These are phyloP conservation scores for Caenorhabditis japonica DNA, from an alignment of 2,888 invertebrate species.

Conservation along the genomic window DNA sequence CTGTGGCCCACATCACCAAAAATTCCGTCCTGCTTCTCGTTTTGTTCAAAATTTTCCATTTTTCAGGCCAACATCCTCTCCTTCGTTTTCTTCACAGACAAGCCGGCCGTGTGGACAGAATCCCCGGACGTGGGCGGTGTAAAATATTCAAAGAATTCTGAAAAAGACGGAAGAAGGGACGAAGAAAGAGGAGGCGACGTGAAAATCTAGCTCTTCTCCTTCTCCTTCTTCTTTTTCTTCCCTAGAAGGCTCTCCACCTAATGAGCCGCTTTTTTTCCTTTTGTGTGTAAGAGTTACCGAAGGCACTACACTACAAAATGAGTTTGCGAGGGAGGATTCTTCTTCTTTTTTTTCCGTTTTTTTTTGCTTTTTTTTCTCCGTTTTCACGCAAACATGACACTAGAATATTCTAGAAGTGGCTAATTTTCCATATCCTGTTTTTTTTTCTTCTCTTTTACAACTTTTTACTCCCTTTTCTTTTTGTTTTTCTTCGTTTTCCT, in stretches of 20 bases:
- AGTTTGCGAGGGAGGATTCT: constrained; percentile 6
- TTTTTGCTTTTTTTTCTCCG: constrained; percentile 1
- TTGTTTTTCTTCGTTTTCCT: constrained; percentile 9
- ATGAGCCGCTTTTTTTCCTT: constrained; percentile 11
- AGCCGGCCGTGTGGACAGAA: constrained; percentile 52
- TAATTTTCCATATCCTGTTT: background rate
- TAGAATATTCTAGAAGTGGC: constrained; percentile 35
- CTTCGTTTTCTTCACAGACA: constrained; percentile 55
- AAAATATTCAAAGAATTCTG: constrained; percentile 31
- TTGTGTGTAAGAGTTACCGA: too few relatives aligned
- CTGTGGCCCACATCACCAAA: too few relatives aligned
- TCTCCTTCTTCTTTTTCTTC: constrained; percentile 1
- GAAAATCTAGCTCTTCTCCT: constrained; percentile 28
- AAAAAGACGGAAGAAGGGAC: too few relatives aligned
- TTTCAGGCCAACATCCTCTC: constrained; percentile 60
- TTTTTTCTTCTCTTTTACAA: constrained; percentile 10
- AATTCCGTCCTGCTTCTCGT: too few relatives aligned
- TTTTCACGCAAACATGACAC: constrained; percentile 24
- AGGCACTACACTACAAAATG: too few relatives aligned
- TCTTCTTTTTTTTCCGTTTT: constrained; percentile 13
- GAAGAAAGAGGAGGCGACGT: constrained; percentile 1
- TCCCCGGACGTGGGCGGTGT: constrained; percentile 22
- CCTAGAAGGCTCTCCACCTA: constrained; percentile 13
- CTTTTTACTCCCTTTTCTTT: constrained; percentile 10
- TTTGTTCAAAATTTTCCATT: too few relatives aligned